Conservation (phyloP, 2,797 vertebrate genomes). For the Lithobates pipiens region DNA sequence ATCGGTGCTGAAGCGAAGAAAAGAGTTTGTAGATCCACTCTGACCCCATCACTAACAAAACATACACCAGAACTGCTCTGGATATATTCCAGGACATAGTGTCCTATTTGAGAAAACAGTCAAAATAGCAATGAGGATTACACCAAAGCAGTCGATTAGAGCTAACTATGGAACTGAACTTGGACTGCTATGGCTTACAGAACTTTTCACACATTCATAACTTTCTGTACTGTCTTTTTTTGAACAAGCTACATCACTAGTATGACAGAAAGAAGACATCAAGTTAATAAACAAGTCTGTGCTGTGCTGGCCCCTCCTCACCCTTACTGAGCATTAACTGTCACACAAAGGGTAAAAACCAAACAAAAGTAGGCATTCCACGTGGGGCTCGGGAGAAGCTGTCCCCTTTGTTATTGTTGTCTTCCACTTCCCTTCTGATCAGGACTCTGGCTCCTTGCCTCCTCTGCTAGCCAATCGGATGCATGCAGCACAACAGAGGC, state of each 20-base stretch:
- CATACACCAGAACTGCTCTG: not conserved
- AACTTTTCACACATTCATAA: too few species aligned
- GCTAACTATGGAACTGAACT: too few species aligned
- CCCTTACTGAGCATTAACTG: not conserved
- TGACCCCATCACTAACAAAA: not conserved
- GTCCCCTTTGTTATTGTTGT: conserved; percentile 64
- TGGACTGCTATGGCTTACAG: too few species aligned
- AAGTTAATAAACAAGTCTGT: not conserved
- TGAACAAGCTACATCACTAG: too few species aligned
- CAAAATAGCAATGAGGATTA: too few species aligned
- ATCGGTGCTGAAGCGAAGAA: too few species aligned
- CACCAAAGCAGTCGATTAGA: too few species aligned
- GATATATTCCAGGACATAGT: not conserved
- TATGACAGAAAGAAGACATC: too few species aligned
- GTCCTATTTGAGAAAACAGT: not conserved
- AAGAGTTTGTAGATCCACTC: not conserved
- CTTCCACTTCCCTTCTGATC: conserved; percentile 66
- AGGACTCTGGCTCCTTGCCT: conserved; percentile 68
- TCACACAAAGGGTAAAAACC: conserved; percentile 18
- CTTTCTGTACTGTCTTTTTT: too few species aligned
- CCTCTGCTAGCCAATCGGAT: conserved; percentile 66
- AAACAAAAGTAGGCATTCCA: conserved; percentile 55
- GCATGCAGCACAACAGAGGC: conserved; percentile 71
- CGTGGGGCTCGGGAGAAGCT: conserved; percentile 62
- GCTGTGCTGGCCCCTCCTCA: not conserved